Evolutionary conservation across 2,113 vertebrate genomes (phyloP).

Genomic region (Labeo rohita): DNA sequence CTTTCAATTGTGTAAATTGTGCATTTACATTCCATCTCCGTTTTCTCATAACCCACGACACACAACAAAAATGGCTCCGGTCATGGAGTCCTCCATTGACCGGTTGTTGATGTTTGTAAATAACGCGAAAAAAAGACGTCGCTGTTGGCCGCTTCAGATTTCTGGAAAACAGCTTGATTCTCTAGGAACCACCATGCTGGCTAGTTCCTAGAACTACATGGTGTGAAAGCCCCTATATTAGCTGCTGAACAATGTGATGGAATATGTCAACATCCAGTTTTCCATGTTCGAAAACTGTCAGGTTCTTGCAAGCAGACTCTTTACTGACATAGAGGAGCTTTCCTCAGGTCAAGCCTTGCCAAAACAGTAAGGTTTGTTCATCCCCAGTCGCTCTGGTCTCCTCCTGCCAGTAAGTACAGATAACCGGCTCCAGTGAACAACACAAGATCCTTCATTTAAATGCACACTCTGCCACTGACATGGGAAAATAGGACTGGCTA

Average conservation of each 20-base stretch:
- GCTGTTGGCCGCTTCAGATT: no score
- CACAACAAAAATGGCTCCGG: no score
- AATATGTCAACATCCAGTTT: background rate
- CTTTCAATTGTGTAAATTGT: no score
- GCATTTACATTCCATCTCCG: no score
- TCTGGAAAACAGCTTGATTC: no score
- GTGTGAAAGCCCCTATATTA: background rate
- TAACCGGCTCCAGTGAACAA: constrained; percentile 35
- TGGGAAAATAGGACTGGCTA: constrained; percentile 14
- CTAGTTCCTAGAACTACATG: no score
- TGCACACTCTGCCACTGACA: constrained; percentile 19
- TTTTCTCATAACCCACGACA: no score
- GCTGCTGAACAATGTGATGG: background rate
- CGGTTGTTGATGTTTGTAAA: no score
- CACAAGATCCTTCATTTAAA: constrained; percentile 54
- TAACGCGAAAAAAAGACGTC: no score
- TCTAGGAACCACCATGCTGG: no score
- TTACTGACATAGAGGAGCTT: background rate
- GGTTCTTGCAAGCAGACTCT: background rate
- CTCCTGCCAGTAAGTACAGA: constrained; percentile 19
- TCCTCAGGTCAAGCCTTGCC: constrained; percentile 9
- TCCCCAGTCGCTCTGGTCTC: constrained; percentile 6
- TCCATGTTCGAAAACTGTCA: background rate
- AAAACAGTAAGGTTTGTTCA: constrained; percentile 13
- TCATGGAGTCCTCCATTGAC: no score